Evolutionary conservation across 2,888 invertebrate genomes (phyloP).

Genomic region (Pristionchus maxplancki): DNA sequence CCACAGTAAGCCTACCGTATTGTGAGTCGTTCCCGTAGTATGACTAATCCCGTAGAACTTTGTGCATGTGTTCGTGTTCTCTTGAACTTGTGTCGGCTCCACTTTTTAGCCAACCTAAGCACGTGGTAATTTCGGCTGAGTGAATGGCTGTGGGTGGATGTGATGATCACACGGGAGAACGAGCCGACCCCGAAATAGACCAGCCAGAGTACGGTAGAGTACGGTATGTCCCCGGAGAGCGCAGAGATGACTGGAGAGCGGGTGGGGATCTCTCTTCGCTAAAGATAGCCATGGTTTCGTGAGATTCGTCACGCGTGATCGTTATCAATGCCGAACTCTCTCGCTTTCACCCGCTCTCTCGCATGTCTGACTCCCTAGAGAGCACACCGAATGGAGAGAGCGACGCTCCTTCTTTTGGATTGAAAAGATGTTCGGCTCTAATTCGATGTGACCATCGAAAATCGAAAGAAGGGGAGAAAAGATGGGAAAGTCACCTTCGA

Average conservation of each 20-base stretch:
- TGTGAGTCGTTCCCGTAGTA: not conserved
- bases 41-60: not conserved
- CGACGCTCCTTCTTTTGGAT: not conserved
- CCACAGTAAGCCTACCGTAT: not conserved
- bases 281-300: conserved; percentile 34
- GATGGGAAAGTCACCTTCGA: conserved; percentile 17
- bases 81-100: not conserved
- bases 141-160: not conserved
- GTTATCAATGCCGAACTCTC: conserved; percentile 9
- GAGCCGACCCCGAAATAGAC: conserved; percentile 32
- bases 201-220: conserved; percentile 17
- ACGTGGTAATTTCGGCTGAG: not conserved
- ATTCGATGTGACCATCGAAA: conserved; percentile 26
- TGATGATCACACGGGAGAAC: not conserved
- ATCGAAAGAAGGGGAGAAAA: not conserved
- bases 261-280: not conserved
- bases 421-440: too few relatives aligned
- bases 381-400: not conserved
- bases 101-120: not conserved
- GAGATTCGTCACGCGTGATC: conserved; percentile 30
- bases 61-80: not conserved
- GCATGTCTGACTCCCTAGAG: not conserved
- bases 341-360: not conserved
- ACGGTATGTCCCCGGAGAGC: conserved; percentile 13
- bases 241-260: not conserved